A percentile compares a stretch with the other conserved stretches of the same genome.
phyloP scores from a whole-genome alignment of 2,113 vertebrate species.

The Sorex fumeus region DNA sequence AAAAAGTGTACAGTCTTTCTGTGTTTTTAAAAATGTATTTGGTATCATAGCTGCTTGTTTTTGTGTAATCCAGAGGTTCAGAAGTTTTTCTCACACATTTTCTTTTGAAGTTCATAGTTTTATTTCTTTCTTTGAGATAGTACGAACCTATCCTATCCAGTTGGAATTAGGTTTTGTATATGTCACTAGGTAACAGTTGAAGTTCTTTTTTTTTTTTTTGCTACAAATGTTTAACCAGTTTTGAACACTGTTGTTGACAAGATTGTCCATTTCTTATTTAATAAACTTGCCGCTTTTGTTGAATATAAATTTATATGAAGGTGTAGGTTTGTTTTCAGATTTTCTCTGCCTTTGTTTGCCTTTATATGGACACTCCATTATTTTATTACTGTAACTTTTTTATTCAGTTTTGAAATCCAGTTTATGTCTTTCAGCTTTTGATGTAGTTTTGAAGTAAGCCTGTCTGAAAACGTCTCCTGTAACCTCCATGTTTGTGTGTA shows the following conservation, averaged over 20 bases:
- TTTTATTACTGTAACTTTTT: background rate
- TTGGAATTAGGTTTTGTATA: constrained; percentile 17
- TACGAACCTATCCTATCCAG: background rate
- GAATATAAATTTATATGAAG: background rate
- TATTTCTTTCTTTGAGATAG: too few relatives aligned
- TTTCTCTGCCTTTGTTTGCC: background rate
- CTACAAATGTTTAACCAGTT: background rate
- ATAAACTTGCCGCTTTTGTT: background rate
- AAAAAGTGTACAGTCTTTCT: background rate
- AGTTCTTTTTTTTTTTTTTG: background rate
- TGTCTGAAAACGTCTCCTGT: background rate
- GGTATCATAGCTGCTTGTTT: constrained; percentile 11
- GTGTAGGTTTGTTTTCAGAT: background rate
- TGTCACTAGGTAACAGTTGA: background rate
- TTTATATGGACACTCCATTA: background rate
- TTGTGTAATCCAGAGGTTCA: background rate
- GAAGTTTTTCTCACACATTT: background rate
- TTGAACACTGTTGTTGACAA: background rate
- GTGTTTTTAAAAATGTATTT: background rate
- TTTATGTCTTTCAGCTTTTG: background rate
- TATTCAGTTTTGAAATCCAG: constrained; percentile 17
- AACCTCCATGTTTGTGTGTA: background rate
- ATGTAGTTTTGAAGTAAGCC: constrained; percentile 1
- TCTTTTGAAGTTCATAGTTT: background rate
- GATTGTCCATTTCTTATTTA: too few relatives aligned